Evolutionary conservation across 2,797 vertebrate genomes (phyloP), one percentile per base, ranked within the genome.

Genomic region (Apogon hyalosoma): DNA sequence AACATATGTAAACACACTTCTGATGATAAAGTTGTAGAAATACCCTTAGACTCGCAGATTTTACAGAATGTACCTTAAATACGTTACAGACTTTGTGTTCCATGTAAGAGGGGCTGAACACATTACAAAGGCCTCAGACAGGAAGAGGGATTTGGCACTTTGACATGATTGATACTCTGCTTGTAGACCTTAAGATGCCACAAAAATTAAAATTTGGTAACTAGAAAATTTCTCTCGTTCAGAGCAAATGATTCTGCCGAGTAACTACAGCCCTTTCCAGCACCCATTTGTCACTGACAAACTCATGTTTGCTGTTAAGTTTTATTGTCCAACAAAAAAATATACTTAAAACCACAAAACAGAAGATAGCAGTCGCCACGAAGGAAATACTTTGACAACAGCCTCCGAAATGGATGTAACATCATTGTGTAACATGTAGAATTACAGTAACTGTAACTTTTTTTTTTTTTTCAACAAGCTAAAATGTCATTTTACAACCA

Each of bases 231-330:
- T 77, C 9, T n/a, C 40, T 46, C 40, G 7, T n/a, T 60, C 38
- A 58, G 40, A 70, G 65, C 54, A 77, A 69, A 63, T 31, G 0
- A 6, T 42, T 57, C 58, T 64, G 57, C 45, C 7, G 65, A 57
- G 36, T 62, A 75, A 75, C 31, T 69, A 43, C 79, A 90, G 92
- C 91, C 93, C 91, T 93, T 92, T 86, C 81, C 75, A 62, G 74
- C 67, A 75, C 58, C 77, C 51, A 48, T 59, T 43, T 40, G 41
- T 63, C 63, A 75, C 28, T 41, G 63, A 85, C 67, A 56, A 70
- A 76, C 45, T 28, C 11, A 3, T 14, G 13, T 56, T 28, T 69
- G 41, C 19, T 54, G 56, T 36, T 16, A 51, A 69, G 15, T 49
- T 62, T 56, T 45, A 39, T 54, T 41, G 18, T 56, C 56, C 31